Evolutionary conservation across 2,113 vertebrate species (phyloP).

Genomic region (Pterocles orientalis): DNA sequence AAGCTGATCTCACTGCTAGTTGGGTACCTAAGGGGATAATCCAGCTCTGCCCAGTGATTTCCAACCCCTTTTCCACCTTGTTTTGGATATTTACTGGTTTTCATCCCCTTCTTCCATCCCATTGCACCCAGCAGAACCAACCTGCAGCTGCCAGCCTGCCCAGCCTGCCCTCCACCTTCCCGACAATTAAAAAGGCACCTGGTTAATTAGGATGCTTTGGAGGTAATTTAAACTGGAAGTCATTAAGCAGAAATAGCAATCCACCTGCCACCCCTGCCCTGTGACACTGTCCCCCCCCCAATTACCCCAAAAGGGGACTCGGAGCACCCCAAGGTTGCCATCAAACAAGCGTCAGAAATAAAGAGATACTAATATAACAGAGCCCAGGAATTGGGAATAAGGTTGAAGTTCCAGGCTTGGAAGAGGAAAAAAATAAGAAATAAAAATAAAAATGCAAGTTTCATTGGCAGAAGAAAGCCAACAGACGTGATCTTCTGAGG

Average conservation of each 20-base stretch:
- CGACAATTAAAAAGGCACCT: slow-evolving; percentile 22
- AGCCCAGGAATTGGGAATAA: slow-evolving; percentile 51
- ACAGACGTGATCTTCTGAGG: slow-evolving; percentile 43
- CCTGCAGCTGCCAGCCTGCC: background rate
- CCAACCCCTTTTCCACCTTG: background rate
- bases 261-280: background rate
- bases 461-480: slow-evolving; percentile 21
- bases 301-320: slow-evolving; percentile 47
- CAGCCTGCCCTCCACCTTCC: background rate
- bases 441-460: background rate
- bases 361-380: slow-evolving; percentile 56
- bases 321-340: slow-evolving; percentile 47
- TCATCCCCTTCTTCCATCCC: background rate
- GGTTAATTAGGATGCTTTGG: slow-evolving; percentile 46
- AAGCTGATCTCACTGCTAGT: background rate
- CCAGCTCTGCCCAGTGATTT: background rate
- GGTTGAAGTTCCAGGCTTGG: slow-evolving; percentile 50
- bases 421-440: background rate
- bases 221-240: slow-evolving; percentile 64
- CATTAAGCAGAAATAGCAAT: slow-evolving; percentile 55
- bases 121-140: background rate
- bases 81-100: background rate
- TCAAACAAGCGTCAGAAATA: slow-evolving; percentile 58
- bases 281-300: background rate
- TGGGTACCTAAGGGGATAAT: background rate